Percentiles rank a stretch among this genome's conserved stretches.
Conservation (phyloP, 1,140 invertebrate species). For the Gryllus bimaculatus region DNA sequence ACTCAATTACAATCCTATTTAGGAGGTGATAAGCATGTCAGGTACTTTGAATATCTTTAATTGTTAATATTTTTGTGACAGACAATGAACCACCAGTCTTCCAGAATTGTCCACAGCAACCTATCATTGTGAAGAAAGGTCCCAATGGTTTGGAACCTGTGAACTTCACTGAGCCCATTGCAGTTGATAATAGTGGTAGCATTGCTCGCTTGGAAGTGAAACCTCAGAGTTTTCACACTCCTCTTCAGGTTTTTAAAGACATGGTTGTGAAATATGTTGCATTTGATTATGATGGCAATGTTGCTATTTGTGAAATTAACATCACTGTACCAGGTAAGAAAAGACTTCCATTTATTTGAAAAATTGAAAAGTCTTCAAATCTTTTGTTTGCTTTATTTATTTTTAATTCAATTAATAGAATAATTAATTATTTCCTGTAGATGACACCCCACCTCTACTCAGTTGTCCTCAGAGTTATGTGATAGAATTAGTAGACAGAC, state of each 20-base stretch:
- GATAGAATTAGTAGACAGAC: conserved; percentile 79
- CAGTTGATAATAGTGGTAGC: conserved; percentile 87
- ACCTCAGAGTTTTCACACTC: conserved; percentile 82
- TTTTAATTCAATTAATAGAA: not conserved
- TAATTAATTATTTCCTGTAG: conserved; percentile 33
- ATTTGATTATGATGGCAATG: conserved; percentile 93
- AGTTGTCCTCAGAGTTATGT: conserved; percentile 94
- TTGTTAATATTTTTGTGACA: conserved; percentile 26
- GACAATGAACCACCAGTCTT: conserved; percentile 94
- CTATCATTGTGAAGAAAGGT: conserved; percentile 81
- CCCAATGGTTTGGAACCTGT: conserved; percentile 75
- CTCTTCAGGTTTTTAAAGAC: conserved; percentile 79
- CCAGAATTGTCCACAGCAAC: conserved; percentile 88
- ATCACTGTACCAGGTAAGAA: conserved; percentile 71
- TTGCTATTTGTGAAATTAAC: conserved; percentile 92
- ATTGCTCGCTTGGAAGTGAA: conserved; percentile 86
- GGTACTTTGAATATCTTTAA: not conserved
- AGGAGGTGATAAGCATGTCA: not conserved
- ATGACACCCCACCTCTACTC: conserved; percentile 86
- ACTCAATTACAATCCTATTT: not conserved
- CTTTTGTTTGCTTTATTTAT: not conserved
- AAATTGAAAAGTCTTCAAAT: not conserved
- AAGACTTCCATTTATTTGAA: too few relatives aligned
- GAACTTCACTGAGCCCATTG: conserved; percentile 85
- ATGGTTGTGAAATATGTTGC: conserved; percentile 91